Evolutionary conservation across 1,140 invertebrate genomes (phyloP), one percentile per base, ranked within the genome.

Genomic region (Neuroterus valhalla): DNA sequence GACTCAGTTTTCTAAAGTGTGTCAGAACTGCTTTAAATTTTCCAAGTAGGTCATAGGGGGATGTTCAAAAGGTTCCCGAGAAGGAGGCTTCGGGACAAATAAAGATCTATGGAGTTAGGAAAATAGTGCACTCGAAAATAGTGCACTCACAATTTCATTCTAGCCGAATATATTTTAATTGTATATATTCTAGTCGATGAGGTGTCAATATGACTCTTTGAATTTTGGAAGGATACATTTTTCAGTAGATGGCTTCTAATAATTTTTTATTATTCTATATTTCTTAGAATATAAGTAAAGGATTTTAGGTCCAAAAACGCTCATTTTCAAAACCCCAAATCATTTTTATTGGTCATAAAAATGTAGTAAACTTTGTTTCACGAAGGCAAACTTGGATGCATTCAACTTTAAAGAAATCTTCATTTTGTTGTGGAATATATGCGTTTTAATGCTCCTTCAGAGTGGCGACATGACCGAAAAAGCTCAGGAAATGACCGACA

Each of bases 61-160:
- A 55, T 21, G 50, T 62, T 26, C 6, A 6, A 62, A 31, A 62
- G n/a, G 52, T 55, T 62, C 2, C 31, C 14, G 5, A 62, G 31
- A 23, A 62, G 55, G 31, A 31, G 15, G 14, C 15, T 38, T n/a
- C 3, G 23, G 14, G 52, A 62, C 55, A 62, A 62, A 62, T 62
- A 62, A 31, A 31, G 55, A 62, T 62, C 55, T 62, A 62, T 62
- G 12, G 31, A 14, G 23, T 62, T 62, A 14, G 26, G 31, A 62
- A 62, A 62, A 31, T 38, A 26, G 55, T 62, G 15, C 52, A 15
- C 23, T 52, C 21, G 31, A 62, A 62, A 62, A 31, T 38, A 26
- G 55, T 62, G 15, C 52, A 15, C 23, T 52, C 21, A 10, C 12
- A 21, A 62, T 21, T 62, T 62, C 15, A 62, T 62, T 52, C 17